These are phyloP conservation scores for Leucophenga maculata DNA, from an alignment of 2,888 invertebrate species.

Conservation along the genomic window DNA sequence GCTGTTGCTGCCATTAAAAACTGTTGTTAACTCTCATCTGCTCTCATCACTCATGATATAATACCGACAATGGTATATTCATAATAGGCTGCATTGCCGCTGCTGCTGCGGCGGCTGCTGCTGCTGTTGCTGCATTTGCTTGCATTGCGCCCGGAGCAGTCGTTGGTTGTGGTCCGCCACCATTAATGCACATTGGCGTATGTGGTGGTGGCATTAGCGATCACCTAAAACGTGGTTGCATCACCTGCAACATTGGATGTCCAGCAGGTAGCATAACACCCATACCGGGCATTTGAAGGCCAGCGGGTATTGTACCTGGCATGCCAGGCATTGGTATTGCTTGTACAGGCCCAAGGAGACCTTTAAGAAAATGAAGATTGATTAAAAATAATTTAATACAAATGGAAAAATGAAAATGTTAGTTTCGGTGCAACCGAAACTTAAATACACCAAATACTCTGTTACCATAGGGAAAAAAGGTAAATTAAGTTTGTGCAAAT, in stretches of 20 bases:
- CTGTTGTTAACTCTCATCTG: conserved; percentile 26
- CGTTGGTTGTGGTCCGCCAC: not conserved
- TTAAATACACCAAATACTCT: not conserved
- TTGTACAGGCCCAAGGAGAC: conserved; percentile 69
- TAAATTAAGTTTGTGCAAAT: too few species aligned
- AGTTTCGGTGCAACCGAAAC: not conserved
- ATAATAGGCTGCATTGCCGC: conserved; percentile 71
- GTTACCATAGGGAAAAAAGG: too few species aligned
- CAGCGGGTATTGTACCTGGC: conserved; percentile 52
- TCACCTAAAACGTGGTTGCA: conserved; percentile 93
- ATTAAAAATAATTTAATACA: conserved; percentile 3
- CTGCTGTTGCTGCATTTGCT: conserved; percentile 53
- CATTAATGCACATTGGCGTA: conserved; percentile 39
- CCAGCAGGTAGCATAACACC: conserved; percentile 74
- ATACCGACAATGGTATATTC: conserved; percentile 69
- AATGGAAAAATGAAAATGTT: not conserved
- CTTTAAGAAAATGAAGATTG: conserved; percentile 43
- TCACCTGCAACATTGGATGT: conserved; percentile 75
- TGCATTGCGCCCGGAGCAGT: conserved; percentile 72
- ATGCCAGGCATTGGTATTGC: conserved; percentile 66
- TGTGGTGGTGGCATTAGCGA: conserved; percentile 72
- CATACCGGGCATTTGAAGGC: conserved; percentile 71
- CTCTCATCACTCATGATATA: conserved; percentile 67
- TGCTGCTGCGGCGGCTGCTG: conserved; percentile 69
- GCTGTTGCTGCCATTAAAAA: conserved; percentile 32